Evolutionary conservation across 2,797 vertebrate species (phyloP), one percentile per base, ranked within the genome.

Genomic region (Cichlasoma orientale): DNA sequence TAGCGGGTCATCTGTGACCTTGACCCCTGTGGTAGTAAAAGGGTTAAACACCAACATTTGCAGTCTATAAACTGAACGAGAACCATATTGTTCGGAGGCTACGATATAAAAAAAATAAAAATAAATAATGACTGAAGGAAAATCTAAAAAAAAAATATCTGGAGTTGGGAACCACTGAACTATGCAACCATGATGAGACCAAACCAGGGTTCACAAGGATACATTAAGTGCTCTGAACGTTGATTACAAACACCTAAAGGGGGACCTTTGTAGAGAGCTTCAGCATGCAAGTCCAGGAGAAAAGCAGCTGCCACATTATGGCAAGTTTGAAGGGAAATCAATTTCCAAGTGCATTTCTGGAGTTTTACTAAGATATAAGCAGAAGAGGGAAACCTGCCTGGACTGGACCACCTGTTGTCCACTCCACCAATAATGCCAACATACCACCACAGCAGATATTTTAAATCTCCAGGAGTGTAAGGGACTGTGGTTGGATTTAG

Each of bases 321-420:
- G 55, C 13, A 4, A 80, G 84, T 76, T 61, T 44, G 8, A 52
- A 29, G 76, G 83, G 68, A 11, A 54, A 72, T 72, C 18, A 56
- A 53, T 77, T 83, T 53, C 33, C 31, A 85, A 86, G 80, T 70
- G 66, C 83, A 88, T 78, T 29, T 82, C 82, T 80, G 80, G 81
- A 82, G 59, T 82, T 84, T 91, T 86, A 92, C 87, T 87, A 93
- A 90, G 90, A 90, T 85, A 78, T 41, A 36, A 87, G 80, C 57
- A 75, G 75, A 82, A 54, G 63, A 78, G 16, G 70, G n/a, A 55
- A 63, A 33, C 41, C 66, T 56, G 54, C 52, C 76, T 56, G 2
- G 53, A 79, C 66, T 31, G 57, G 4, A 23, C 36, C 53, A 77
- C 29, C 79, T 69, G 56, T 56, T 14, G 9, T 33, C 47, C 23